A percentile compares a stretch with the other conserved stretches of the same genome.
Evolutionary conservation across 1,140 invertebrate species (phyloP).

Genomic region (Mizuhopecten yessoensis): DNA sequence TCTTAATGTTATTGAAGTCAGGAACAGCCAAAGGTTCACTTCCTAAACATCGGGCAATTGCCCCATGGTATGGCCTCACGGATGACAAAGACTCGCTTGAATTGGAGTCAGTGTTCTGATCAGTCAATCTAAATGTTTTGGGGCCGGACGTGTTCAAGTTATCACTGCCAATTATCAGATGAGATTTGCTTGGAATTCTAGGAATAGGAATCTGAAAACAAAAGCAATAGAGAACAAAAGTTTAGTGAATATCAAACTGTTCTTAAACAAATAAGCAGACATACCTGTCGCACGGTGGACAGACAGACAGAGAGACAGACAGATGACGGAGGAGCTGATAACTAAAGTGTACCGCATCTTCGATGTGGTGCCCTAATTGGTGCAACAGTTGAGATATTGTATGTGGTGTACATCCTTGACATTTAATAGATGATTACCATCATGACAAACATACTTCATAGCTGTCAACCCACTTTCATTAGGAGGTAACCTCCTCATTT

Average conservation of each 20-base stretch:
- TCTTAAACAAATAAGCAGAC: background rate
- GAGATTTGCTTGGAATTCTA: conserved; percentile 65
- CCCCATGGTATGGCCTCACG: background rate
- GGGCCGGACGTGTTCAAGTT: background rate
- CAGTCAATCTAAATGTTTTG: background rate
- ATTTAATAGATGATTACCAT: no score
- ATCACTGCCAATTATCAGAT: conserved; percentile 49
- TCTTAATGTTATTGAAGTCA: background rate
- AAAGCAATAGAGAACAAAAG: background rate
- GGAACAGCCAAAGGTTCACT: background rate
- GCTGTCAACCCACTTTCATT: no score
- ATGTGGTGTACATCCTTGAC: no score
- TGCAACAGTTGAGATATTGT: no score
- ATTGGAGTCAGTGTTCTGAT: background rate
- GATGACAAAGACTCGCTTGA: background rate
- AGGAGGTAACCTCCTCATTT: no score
- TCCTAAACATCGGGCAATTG: background rate
- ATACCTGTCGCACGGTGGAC: no score
- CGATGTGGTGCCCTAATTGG: no score
- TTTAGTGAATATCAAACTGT: background rate
- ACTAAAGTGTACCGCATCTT: no score
- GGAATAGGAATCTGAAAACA: conserved; percentile 61
- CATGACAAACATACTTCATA: no score
- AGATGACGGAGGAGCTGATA: no score
- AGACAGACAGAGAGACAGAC: no score